These are phyloP conservation scores for Corythucha ciliata DNA, from an alignment of 2,888 invertebrate species.

Conservation along the genomic window DNA sequence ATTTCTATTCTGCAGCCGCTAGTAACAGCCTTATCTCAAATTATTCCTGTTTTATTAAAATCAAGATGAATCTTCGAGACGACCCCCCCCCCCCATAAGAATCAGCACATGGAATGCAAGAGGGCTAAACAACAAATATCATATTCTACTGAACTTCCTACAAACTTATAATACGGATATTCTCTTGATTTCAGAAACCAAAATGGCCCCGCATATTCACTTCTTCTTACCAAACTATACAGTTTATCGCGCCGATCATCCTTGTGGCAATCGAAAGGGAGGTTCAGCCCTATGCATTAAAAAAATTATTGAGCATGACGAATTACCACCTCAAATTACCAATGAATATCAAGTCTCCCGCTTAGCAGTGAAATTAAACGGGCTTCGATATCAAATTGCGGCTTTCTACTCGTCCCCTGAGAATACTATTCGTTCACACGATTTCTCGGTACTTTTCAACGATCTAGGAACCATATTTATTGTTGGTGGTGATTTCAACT, in stretches of 20 bases:
- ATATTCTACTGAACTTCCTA: neutral
- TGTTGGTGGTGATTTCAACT: slow-evolving; percentile 7
- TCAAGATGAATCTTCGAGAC: neutral
- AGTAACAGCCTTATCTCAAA: neutral
- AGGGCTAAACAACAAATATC: neutral
- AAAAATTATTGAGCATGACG: neutral
- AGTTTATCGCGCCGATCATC: slow-evolving; percentile 1
- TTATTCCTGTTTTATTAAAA: neutral
- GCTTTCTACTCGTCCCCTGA: slow-evolving; percentile 7
- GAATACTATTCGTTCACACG: neutral
- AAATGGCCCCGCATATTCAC: neutral
- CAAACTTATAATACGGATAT: neutral
- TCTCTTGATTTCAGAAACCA: slow-evolving; percentile 5
- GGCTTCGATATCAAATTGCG: neutral
- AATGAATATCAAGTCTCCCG: neutral
- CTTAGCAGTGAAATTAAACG: neutral
- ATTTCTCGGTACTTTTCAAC: neutral
- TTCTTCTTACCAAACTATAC: neutral
- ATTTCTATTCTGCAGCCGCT: neutral
- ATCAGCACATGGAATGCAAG: slow-evolving; percentile 10
- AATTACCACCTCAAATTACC: slow-evolving; percentile 1
- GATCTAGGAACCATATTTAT: neutral
- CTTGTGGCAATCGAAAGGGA: neutral
- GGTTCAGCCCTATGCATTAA: slow-evolving; percentile 4
- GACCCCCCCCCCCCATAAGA: neutral